phyloP scores from a whole-genome alignment of 2,797 vertebrate genomes.

The Eulemur mongoz region DNA sequence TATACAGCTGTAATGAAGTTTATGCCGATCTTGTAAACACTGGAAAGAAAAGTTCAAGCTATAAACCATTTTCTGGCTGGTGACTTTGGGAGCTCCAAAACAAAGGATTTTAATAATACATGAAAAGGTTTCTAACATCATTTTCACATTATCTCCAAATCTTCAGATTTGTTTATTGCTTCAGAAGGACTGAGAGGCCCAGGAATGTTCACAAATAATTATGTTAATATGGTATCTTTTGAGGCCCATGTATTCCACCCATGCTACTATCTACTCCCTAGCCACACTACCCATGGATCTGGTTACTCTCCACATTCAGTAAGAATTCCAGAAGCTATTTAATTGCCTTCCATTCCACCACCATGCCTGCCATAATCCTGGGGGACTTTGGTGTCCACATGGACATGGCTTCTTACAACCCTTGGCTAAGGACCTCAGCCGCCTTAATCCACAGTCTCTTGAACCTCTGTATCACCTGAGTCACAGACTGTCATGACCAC shows the following conservation, averaged over 20 bases:
- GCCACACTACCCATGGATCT: not conserved
- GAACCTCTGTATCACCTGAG: not conserved
- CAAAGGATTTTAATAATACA: constrained; percentile 12
- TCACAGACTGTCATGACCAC: not conserved
- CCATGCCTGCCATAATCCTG: not conserved
- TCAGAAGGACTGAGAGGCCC: not conserved
- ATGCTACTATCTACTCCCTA: not conserved
- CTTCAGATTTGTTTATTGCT: constrained; percentile 30
- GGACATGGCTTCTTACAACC: not conserved
- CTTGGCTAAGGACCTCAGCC: not conserved
- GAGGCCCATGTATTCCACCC: not conserved
- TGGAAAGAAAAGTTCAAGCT: constrained; percentile 1
- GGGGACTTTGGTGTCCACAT: not conserved
- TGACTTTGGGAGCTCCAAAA: not conserved
- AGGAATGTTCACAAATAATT: not conserved
- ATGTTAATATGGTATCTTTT: not conserved
- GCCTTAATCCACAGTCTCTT: not conserved
- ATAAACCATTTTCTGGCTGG: constrained; percentile 14
- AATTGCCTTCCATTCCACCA: not conserved
- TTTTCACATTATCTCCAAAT: constrained; percentile 33
- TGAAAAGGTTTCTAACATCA: not conserved
- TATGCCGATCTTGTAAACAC: not conserved
- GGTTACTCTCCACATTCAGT: not conserved
- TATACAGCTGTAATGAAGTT: not conserved
- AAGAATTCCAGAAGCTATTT: not conserved